Base-by-base conservation (phyloP, 2,113 vertebrate species). In the Festucalex cinctus region DNA sequence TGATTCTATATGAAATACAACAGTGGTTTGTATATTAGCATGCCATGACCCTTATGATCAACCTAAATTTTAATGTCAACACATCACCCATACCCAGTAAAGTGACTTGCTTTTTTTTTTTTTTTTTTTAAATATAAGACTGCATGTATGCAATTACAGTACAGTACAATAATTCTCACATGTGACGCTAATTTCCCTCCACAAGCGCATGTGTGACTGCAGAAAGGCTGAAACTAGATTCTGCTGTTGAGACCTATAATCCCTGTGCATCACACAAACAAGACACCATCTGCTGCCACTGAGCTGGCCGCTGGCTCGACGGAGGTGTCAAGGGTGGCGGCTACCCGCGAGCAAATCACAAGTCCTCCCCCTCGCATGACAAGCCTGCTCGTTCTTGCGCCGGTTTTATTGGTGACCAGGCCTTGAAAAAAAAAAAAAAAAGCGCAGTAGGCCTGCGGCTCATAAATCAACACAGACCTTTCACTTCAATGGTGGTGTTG, bases 401-500 rank as follows among this genome's bases (percentile, higher is more conserved):
- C 74, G 70, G 68, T 77, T 70, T 64, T 74, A 74, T 35, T 59
- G 62, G 20, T 1, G 60, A 75, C 12, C 59, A 58, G 51, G 61
- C 73, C 70, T 70, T 43, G 56, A 70, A 60, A 60, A 60, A n/a
- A 24, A n/a, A 37, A 24, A 67, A 10, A 9, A 26, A 69, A 39
- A 39, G 12, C 37, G 64, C 71, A 58, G 71, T 5, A 60, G 0
- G 53, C 64, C 53, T 14, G 61, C 4, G 44, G 73, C 60, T 66
- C 44, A 71, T 56, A 73, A 77, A 76, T 77, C 66, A 74, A 65
- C 74, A 86, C 90, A 71, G 96, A 99, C 97, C 95, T 98, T 95
- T 96, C 56, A 99, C 87, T 84, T 98, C 95, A 71, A 99, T 97
- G 79, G 94, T 94, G 86, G 94, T 94, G 53, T 98, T 99, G 80